Evolutionary conservation across 2,797 vertebrate species (phyloP).

Genomic region (Karalla daura): DNA sequence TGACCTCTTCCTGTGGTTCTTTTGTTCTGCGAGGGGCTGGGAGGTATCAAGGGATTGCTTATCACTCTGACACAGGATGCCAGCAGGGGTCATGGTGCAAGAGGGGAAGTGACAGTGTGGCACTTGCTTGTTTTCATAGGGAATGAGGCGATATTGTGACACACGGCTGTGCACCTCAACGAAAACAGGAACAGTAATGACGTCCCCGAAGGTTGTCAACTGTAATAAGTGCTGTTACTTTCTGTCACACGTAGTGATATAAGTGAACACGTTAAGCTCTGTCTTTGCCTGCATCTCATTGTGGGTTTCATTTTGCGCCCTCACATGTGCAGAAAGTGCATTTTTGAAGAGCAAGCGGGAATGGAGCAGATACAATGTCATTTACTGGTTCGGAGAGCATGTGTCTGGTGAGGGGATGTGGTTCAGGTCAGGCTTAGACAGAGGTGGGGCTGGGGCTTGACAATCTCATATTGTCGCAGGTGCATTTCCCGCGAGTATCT

Average conservation of each 20-base stretch:
- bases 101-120: slow-evolving; percentile 79
- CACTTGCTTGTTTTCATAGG: slow-evolving; percentile 75
- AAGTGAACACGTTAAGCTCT: neutral
- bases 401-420: slow-evolving; percentile 69
- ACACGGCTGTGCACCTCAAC: slow-evolving; percentile 60
- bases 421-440: slow-evolving; percentile 71
- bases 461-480: slow-evolving; percentile 76
- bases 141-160: slow-evolving; percentile 70
- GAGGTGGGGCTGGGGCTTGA: slow-evolving; percentile 24
- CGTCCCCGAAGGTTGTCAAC: slow-evolving; percentile 47
- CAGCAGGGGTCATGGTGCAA: slow-evolving; percentile 73
- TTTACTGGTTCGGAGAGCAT: slow-evolving; percentile 48
- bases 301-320: neutral
- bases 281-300: neutral
- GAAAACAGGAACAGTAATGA: slow-evolving; percentile 71
- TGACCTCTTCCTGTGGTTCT: slow-evolving; percentile 77
- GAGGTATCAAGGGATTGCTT: slow-evolving; percentile 76
- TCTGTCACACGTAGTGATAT: neutral
- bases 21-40: slow-evolving; percentile 72
- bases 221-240: slow-evolving; percentile 23
- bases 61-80: slow-evolving; percentile 82
- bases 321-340: neutral
- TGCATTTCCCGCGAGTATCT: slow-evolving; percentile 77
- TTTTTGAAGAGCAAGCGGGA: neutral
- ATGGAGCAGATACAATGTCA: slow-evolving; percentile 24